phyloP scores from a whole-genome alignment of 2,797 vertebrate genomes.

The Eulemur rubriventer region DNA sequence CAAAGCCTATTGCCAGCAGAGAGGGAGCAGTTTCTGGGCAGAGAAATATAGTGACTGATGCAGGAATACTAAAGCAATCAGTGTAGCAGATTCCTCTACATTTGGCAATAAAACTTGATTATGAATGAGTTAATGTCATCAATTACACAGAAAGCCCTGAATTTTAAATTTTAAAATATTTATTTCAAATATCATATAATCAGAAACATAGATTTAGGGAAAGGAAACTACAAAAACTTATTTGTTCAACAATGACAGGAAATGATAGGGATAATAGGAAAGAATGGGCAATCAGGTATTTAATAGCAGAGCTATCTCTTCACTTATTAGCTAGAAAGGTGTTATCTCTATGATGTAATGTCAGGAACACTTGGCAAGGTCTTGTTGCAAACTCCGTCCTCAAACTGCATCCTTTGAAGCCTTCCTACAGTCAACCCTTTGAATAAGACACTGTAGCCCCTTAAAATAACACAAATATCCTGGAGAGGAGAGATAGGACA shows the following conservation, averaged over 20 bases:
- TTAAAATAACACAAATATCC: not conserved
- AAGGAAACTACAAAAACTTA: not conserved
- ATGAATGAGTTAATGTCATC: not conserved
- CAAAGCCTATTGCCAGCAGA: not conserved
- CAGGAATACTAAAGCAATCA: not conserved
- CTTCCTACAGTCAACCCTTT: not conserved
- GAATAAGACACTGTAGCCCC: not conserved
- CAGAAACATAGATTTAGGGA: not conserved
- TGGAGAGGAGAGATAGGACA: not conserved
- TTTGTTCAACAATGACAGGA: not conserved
- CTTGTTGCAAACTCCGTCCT: not conserved
- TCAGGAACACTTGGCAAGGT: not conserved
- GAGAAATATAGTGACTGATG: not conserved
- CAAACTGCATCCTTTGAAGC: not conserved
- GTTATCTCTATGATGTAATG: not conserved
- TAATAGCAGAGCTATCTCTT: not conserved
- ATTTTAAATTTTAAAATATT: slow-evolving; percentile 40
- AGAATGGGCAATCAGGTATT: not conserved
- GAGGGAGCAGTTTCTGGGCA: not conserved
- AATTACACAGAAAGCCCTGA: not conserved
- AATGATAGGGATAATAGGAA: not conserved
- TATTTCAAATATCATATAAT: not conserved
- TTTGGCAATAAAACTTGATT: not conserved
- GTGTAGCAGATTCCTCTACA: not conserved
- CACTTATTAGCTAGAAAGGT: not conserved